Base-by-base conservation (phyloP, 2,113 vertebrate genomes). In the Callipepla californica region DNA sequence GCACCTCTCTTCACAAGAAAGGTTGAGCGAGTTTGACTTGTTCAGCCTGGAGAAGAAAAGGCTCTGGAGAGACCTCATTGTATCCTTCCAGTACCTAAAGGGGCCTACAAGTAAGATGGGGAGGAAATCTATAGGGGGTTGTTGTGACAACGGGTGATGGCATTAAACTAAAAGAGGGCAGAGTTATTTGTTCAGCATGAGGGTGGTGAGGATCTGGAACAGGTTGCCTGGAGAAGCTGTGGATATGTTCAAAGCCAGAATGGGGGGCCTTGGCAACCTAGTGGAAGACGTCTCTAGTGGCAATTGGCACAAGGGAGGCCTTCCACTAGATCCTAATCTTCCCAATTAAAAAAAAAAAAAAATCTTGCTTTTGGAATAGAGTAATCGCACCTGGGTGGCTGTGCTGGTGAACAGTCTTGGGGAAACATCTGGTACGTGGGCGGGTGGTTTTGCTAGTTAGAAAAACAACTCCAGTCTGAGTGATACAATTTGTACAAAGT, bases 331-430 rank as follows among this genome's bases (percentile, higher is more conserved):
- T 36, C 34, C 32, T 57, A 44, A 57, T 70, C n/a, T 40, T 87
- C 34, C 21, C 13, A 48, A 36, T 11, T 42, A 6, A 80, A 21
- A 47, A 5, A 17, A 44, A 44, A 7, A 16, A 51, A 57, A 28
- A 22, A 1, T 4, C 32, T 82, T 38, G 19, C 9, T 20, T 15
- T 28, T 32, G 36, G 40, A 51, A 15, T 26, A 26, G 40, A 61
- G 21, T 14, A 34, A 48, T 5, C 28, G 50, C n/a, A 22, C 61
- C 12, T 0, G 0, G 5, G 28, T 11, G 9, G 2, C 45, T 18
- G 32, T 1, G 3, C 26, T 38, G 47, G n/a, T 2, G 1, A 20
- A 18, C 5, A 30, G 13, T 10, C 48, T 55, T 32, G 21, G 32
- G 53, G 34, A 68, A 63, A 38, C 5, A 67, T 42, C 51, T 36